Conservation (phyloP, 2,797 vertebrate genomes). For the Trichosurus vulpecula region DNA sequence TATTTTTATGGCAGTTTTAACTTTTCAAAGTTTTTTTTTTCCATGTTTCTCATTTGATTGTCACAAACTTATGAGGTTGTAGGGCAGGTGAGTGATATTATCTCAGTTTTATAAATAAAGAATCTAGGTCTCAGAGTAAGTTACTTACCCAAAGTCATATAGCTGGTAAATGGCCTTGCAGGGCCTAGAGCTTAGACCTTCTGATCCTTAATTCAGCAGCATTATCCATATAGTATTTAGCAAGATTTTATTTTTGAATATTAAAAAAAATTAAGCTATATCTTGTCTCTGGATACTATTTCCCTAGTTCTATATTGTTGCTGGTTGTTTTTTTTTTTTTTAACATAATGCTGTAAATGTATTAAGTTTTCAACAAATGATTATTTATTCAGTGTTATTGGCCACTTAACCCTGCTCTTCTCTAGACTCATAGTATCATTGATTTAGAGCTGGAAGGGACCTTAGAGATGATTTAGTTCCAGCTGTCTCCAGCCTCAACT, state of each 20-base stretch:
- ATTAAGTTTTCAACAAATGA: not conserved
- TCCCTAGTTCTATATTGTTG: not conserved
- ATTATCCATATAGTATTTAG: not conserved
- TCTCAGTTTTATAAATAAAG: not conserved
- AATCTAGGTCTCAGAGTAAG: not conserved
- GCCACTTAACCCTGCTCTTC: not conserved
- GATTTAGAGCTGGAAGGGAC: not conserved
- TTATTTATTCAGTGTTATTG: constrained; percentile 17
- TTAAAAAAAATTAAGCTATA: not conserved
- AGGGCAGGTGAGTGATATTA: not conserved
- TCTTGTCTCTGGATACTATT: not conserved
- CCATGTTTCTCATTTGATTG: not conserved
- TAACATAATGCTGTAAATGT: not conserved
- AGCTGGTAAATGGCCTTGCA: not conserved
- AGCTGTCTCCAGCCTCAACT: not conserved
- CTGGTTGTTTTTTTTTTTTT: not conserved
- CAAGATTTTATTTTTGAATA: constrained; percentile 10
- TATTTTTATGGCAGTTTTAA: not conserved
- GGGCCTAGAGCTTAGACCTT: not conserved
- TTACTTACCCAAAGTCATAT: not conserved
- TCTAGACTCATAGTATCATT: not conserved
- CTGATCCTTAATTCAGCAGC: not conserved
- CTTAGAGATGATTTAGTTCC: not conserved
- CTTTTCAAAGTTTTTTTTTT: not conserved
- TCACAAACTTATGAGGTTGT: not conserved